Conservation (phyloP, 2,113 vertebrate species). For the Centropristis striata region DNA sequence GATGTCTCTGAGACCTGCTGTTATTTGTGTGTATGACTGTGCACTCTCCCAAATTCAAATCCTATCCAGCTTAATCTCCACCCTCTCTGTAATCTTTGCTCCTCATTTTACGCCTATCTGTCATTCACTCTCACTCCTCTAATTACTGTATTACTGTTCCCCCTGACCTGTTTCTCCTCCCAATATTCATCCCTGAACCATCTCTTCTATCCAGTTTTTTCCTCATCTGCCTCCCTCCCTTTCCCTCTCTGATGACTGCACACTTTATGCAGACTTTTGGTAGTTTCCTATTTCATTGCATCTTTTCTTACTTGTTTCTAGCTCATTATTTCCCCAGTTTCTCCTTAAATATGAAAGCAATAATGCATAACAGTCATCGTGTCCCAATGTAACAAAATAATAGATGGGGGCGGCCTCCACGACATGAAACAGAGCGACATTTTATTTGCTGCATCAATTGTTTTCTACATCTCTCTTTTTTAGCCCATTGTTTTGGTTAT, state of each 20-base stretch:
- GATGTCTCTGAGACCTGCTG: conserved; percentile 3
- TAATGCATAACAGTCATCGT: neutral
- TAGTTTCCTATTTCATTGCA: conserved; percentile 20
- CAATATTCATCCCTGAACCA: conserved; percentile 31
- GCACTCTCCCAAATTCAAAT: conserved; percentile 37
- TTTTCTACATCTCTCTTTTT: neutral
- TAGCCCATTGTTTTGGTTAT: neutral
- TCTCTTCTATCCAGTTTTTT: conserved; percentile 4
- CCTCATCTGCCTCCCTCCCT: neutral
- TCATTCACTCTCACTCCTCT: conserved; percentile 51
- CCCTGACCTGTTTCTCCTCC: conserved; percentile 23
- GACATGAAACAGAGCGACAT: neutral
- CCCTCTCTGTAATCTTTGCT: conserved; percentile 56
- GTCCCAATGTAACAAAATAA: neutral
- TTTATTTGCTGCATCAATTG: neutral
- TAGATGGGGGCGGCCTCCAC: neutral
- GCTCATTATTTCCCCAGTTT: conserved; percentile 3
- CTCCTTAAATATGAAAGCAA: neutral
- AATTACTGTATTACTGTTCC: conserved; percentile 39
- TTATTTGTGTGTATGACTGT: conserved; percentile 42
- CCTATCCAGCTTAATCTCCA: conserved; percentile 53
- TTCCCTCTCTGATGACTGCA: conserved; percentile 1
- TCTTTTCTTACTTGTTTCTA: neutral
- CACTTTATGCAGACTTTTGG: conserved; percentile 11
- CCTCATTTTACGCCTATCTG: conserved; percentile 49